Conservation (phyloP, 2,797 vertebrate species). For the Coregonus ussuriensis region DNA sequence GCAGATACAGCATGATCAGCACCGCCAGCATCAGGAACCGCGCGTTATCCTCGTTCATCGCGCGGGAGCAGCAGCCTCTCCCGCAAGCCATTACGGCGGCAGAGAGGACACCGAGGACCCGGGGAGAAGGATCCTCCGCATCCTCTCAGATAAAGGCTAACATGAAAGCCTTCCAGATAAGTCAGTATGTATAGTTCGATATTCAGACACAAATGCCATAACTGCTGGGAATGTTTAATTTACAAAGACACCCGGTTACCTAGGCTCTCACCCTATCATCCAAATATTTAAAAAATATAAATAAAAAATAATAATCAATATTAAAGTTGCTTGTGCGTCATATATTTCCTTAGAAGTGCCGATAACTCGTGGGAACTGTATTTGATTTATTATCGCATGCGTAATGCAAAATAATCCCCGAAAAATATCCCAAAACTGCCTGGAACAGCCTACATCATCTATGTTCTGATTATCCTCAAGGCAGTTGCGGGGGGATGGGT, state of each 20-base stretch:
- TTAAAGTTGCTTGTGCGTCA: too few relatives aligned
- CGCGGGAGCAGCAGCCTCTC: slow-evolving; percentile 66
- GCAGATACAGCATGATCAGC: slow-evolving; percentile 79
- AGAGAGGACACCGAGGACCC: slow-evolving; percentile 29
- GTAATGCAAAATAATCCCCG: too few relatives aligned
- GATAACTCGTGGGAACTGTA: too few relatives aligned
- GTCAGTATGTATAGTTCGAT: neutral
- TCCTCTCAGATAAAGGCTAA: slow-evolving; percentile 20
- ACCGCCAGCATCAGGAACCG: slow-evolving; percentile 81
- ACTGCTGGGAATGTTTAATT: neutral
- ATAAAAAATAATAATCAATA: too few relatives aligned
- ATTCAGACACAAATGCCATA: neutral
- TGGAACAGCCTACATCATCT: too few relatives aligned
- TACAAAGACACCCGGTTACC: neutral
- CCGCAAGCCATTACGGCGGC: slow-evolving; percentile 75
- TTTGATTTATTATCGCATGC: too few relatives aligned
- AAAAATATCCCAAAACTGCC: too few relatives aligned
- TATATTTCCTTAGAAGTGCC: too few relatives aligned
- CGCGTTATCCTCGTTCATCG: slow-evolving; percentile 82
- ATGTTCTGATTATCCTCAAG: too few relatives aligned
- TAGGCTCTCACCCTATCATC: neutral
- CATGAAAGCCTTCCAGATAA: neutral
- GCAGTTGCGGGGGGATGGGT: too few relatives aligned
- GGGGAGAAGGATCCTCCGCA: slow-evolving; percentile 38
- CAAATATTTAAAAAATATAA: too few relatives aligned